A percentile compares a stretch with the other conserved stretches of the same genome.
phyloP scores from a whole-genome alignment of 2,113 vertebrate genomes.

The Semicossyphus pulcher region DNA sequence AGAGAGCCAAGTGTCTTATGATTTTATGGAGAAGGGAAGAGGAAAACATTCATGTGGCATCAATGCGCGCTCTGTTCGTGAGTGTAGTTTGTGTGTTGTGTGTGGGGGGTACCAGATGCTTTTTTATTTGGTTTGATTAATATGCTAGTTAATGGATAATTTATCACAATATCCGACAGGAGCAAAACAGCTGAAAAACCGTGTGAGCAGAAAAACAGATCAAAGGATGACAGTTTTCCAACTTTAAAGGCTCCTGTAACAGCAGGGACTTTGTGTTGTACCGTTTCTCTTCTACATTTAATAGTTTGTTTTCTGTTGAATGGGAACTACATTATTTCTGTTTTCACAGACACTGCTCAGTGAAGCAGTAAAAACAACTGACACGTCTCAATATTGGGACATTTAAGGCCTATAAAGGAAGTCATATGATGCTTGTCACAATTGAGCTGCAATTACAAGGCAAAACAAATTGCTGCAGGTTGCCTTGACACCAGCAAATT shows the following conservation, averaged over 20 bases:
- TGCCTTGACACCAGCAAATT: conserved; percentile 22
- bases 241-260: conserved; percentile 23
- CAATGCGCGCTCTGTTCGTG: not conserved
- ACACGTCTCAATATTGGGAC: not conserved
- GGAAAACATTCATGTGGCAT: conserved; percentile 29
- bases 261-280: conserved; percentile 7
- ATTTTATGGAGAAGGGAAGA: conserved; percentile 35
- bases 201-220: conserved; percentile 8
- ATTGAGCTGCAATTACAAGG: not conserved
- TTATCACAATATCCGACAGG: conserved; percentile 33
- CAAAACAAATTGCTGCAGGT: conserved; percentile 7
- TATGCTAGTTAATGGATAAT: conserved; percentile 56
- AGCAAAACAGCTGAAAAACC: conserved; percentile 19
- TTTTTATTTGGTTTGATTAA: conserved; percentile 48
- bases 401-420: not conserved
- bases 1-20: conserved; percentile 41
- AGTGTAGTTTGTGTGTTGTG: not conserved
- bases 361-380: conserved; percentile 1
- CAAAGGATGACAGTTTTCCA: conserved; percentile 4
- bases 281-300: not conserved
- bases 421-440: not conserved
- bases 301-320: conserved; percentile 1
- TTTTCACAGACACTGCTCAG: not conserved
- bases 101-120: conserved; percentile 20
- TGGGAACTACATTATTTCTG: not conserved